Evolutionary conservation across 2,113 vertebrate genomes (phyloP), one percentile per base, ranked within the genome.

Genomic region (Oxygymnocypris stewartii): DNA sequence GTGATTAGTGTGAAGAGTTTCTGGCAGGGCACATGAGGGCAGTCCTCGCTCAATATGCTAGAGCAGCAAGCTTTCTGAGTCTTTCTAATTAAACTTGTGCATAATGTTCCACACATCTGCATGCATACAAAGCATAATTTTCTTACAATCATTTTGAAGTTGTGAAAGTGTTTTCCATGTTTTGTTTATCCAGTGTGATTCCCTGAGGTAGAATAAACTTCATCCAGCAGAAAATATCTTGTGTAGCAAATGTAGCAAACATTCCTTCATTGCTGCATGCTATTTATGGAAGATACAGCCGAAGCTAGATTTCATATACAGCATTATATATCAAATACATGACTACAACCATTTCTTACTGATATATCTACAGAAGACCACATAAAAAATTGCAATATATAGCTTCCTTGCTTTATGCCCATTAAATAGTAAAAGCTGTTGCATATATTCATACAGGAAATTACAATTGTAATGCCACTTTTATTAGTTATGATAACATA

Each of bases 1-100:
- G 31, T 57, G 67, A 83, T 51, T 51, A 16, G 11, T 25, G 44
- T 73, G 13, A 84, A 84, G 4, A 54, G 18, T 69, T 54, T 83
- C 44, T 35, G 35, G 81, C 44, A 31, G 44, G 47, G 49, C 31
- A 40, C 28, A 54, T 49, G 20, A 73, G 47, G 18, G 47, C 16
- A 16, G 28, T 16, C 12, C 67, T 73, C 12, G 3, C 14, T 82
- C 67, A 81, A 47, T 73, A 67, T 82, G 59, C 61, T 44, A 57
- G 42, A 74, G 23, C 82, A 40, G 44, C 18, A 0, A 20, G 40
- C 25, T 82, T 51, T 69, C 59, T 23, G 11, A 80, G 23, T 63
- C 37, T 31, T 25, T 73, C 67, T 74, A 74, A 84, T 84, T 84
- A 74, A 84, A 57, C 4, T 10, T 20, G 11, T 84, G 67, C 47